phyloP scores from a whole-genome alignment of 2,888 invertebrate species.

The Tribolium freemani region DNA sequence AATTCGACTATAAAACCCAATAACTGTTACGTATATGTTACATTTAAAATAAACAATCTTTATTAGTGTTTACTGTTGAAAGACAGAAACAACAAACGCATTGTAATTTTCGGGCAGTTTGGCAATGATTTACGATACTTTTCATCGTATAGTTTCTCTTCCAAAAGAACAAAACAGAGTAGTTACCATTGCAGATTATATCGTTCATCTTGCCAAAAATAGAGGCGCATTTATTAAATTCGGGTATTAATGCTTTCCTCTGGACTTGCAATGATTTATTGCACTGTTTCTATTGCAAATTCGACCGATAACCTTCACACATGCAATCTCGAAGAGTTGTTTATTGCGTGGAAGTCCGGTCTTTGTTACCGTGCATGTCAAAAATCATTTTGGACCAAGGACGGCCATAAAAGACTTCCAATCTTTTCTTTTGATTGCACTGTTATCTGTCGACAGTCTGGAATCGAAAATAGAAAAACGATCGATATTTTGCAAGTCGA shows the following conservation, averaged over 20 bases:
- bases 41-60: conserved; percentile 42
- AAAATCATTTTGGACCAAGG: conserved; percentile 22
- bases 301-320: conserved; percentile 20
- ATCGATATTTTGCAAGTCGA: not conserved
- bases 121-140: not conserved
- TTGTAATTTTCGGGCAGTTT: conserved; percentile 13
- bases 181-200: not conserved
- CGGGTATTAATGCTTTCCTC: not conserved
- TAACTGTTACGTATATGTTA: conserved; percentile 37
- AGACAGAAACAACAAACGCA: conserved; percentile 15
- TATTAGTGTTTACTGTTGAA: conserved; percentile 33
- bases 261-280: conserved; percentile 24
- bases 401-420: conserved; percentile 18
- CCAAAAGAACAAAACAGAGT: not conserved
- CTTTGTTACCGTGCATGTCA: conserved; percentile 29
- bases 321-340: conserved; percentile 28
- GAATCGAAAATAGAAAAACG: not conserved
- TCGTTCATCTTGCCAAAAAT: conserved; percentile 2
- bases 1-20: conserved; percentile 31
- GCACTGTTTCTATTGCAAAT: conserved; percentile 19
- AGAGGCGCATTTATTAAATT: conserved; percentile 13
- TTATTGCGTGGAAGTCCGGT: conserved; percentile 31
- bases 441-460: conserved; percentile 10
- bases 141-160: not conserved
- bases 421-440: not conserved